Conservation (phyloP, 2,888 invertebrate genomes). For the Nesidiocoris tenuis region DNA sequence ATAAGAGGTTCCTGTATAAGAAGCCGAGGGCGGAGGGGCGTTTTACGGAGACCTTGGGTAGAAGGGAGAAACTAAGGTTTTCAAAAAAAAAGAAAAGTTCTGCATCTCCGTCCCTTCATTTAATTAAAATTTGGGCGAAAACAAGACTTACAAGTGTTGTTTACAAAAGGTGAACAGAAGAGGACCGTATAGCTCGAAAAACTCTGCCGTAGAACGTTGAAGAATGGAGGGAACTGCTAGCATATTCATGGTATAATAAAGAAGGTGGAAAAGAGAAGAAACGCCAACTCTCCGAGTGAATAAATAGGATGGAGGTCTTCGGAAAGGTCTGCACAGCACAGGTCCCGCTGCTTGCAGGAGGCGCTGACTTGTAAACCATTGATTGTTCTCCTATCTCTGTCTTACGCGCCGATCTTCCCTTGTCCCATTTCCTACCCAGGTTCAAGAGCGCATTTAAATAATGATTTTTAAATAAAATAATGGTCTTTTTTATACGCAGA, state of each 20-base stretch:
- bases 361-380: slow-evolving; percentile 39
- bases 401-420: neutral
- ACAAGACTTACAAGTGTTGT: slow-evolving; percentile 37
- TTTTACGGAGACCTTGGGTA: too few relatives aligned
- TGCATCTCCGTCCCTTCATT: slow-evolving; percentile 8
- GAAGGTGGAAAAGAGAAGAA: slow-evolving; percentile 7
- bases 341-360: slow-evolving; percentile 28
- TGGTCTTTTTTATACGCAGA: slow-evolving; percentile 6
- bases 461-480: slow-evolving; percentile 42
- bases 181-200: neutral
- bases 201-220: neutral
- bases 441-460: slow-evolving; percentile 38
- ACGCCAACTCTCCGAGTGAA: neutral
- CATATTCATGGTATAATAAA: slow-evolving; percentile 42
- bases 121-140: slow-evolving; percentile 29
- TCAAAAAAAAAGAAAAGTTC: slow-evolving; percentile 8
- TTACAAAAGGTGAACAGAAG: slow-evolving; percentile 18
- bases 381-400: slow-evolving; percentile 23
- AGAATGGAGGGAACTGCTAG: slow-evolving; percentile 23
- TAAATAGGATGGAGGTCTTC: neutral
- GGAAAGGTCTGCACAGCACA: slow-evolving; percentile 12
- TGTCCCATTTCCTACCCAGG: neutral
- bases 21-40: neutral
- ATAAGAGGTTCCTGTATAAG: too few relatives aligned
- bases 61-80: neutral